Evolutionary conservation across 2,888 invertebrate species (phyloP).

Genomic region (Ptycholaimellus sp.): DNA sequence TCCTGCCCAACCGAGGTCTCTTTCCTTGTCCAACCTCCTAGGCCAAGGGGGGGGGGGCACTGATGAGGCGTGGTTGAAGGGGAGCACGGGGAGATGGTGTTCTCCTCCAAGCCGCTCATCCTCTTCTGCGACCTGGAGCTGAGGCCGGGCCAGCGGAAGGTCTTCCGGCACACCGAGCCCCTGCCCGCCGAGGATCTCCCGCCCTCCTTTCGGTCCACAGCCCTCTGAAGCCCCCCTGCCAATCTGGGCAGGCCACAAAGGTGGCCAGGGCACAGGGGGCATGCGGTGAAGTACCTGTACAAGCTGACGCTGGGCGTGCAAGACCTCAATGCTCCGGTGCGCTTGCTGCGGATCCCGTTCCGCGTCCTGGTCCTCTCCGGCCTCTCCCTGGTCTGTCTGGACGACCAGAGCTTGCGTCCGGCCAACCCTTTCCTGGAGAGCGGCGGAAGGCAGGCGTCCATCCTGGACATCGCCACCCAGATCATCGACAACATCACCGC

Average conservation of each 20-base stretch:
- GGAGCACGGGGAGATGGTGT: constrained; percentile 60
- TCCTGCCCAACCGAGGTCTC: too few species aligned
- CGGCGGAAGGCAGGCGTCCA: constrained; percentile 39
- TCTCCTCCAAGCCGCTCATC: constrained; percentile 81
- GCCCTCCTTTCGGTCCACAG: constrained; percentile 75
- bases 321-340: constrained; percentile 67
- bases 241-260: too few species aligned
- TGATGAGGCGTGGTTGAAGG: too few species aligned
- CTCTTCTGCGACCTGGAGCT: constrained; percentile 78
- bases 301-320: constrained; percentile 87
- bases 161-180: constrained; percentile 64
- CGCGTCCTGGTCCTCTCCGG: constrained; percentile 41
- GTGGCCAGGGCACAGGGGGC: too few species aligned
- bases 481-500: constrained; percentile 70
- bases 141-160: constrained; percentile 62
- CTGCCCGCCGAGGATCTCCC: constrained; percentile 62
- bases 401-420: constrained; percentile 50
- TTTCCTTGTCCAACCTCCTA: too few species aligned
- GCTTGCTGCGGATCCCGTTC: constrained; percentile 68
- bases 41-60: too few species aligned
- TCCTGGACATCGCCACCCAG: constrained; percentile 62
- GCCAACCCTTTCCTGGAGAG: constrained; percentile 72
- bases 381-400: not conserved
- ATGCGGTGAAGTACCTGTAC: constrained; percentile 79
- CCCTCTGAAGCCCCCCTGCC: too few species aligned